Conservation (phyloP, 2,888 invertebrate genomes). For the Yponomeuta cagnagella region DNA sequence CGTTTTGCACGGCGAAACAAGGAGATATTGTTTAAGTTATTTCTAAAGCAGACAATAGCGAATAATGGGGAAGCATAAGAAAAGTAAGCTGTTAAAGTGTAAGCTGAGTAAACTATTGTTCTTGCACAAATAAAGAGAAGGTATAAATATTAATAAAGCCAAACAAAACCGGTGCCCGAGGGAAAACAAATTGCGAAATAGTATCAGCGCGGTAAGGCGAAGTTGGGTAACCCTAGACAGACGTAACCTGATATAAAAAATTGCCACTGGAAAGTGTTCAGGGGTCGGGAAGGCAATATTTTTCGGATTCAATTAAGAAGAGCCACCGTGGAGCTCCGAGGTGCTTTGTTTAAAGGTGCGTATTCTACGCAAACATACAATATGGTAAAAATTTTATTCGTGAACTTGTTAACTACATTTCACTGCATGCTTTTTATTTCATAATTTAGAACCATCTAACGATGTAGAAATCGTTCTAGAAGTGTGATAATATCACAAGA, state of each 20-base stretch:
- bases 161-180: neutral
- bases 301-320: slow-evolving; percentile 48
- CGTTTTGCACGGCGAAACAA: slow-evolving; percentile 19
- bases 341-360: slow-evolving; percentile 30
- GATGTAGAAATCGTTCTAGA: too few species aligned
- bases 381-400: neutral
- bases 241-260: slow-evolving; percentile 37
- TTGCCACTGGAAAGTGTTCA: slow-evolving; percentile 44
- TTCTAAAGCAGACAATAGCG: neutral
- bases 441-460: too few species aligned
- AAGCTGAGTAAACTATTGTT: neutral
- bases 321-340: slow-evolving; percentile 30
- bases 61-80: neutral
- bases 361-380: neutral
- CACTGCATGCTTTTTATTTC: too few species aligned
- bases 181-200: neutral
- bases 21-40: slow-evolving; percentile 4
- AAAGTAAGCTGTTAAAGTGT: neutral
- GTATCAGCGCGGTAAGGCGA: slow-evolving; percentile 3
- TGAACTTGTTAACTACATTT: too few species aligned
- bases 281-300: slow-evolving; percentile 38
- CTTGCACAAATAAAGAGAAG: neutral
- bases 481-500: too few species aligned
- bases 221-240: slow-evolving; percentile 28
- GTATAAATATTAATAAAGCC: neutral